Evolutionary conservation across 2,797 vertebrate species (phyloP), one percentile per base, ranked within the genome.

Genomic region (Centroberyx gerrardi): DNA sequence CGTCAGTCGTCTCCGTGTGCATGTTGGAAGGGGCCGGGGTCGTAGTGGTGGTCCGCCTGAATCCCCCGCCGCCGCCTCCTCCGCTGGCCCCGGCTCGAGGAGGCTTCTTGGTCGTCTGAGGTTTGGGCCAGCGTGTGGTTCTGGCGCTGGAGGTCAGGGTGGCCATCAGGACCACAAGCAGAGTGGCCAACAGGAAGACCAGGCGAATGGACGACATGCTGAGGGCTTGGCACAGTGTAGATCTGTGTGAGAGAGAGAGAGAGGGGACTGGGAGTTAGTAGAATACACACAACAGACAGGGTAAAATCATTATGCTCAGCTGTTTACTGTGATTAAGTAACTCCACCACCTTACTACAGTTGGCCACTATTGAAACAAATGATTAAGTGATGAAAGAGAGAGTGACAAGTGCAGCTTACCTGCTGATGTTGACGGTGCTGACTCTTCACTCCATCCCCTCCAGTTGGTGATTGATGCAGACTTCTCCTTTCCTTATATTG

Each of bases 61-160:
- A 76, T 27, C 83, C 88, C 1, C 80, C 80, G 0, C 76, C 89
- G 1, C 80, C 80, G 0, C 76, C 89, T 38, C 82, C 87, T 1
- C 76, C 68, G 0, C 74, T 61, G 22, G 60, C 48, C 1, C 82
- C 87, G 15, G 72, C 74, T 53, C 74, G 81, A 56, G 88, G 90
- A 8, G 93, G 93, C 91, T 96, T 97, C 85, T 97, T 97, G 0
- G 93, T 96, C 87, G 85, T 93, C 81, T 94, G 96, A 74, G 95
- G 91, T 87, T 92, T 96, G 68, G 94, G 89, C 28, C 87, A 92
- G 0, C 94, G 95, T 42, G 96, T 97, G 70, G 95, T 96, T 88
- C 95, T 96, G 68, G 91, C 74, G 3, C 84, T 83, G 0, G 77
- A 67, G 10, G 86, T 72, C 72, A 87, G 74, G 5, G 62, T 36